These are phyloP conservation scores for Sphenodon punctatus DNA, from an alignment of 2,797 vertebrate species.

Conservation along the genomic window DNA sequence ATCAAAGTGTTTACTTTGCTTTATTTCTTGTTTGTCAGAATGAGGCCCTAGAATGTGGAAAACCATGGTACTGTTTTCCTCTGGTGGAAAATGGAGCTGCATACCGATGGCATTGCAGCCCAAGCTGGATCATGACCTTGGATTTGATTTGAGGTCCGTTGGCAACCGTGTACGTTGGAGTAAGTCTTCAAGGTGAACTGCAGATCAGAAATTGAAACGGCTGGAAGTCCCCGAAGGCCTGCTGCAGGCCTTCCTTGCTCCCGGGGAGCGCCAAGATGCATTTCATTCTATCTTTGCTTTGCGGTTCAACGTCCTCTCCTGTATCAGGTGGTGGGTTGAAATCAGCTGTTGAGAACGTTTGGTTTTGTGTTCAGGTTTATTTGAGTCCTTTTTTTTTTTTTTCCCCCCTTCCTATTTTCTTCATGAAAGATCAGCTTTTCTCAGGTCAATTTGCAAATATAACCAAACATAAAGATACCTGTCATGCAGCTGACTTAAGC, in stretches of 20 bases:
- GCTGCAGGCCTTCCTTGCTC: neutral
- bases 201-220: neutral
- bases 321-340: too few relatives aligned
- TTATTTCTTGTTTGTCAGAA: too few relatives aligned
- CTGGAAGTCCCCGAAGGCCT: neutral
- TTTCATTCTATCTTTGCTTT: neutral
- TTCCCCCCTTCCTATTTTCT: too few relatives aligned
- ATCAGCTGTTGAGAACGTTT: too few relatives aligned
- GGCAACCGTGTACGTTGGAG: neutral
- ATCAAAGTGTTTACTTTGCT: too few relatives aligned
- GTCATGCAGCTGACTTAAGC: too few relatives aligned
- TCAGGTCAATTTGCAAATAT: too few relatives aligned
- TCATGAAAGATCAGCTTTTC: too few relatives aligned
- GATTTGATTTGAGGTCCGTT: neutral
- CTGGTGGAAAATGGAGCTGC: neutral
- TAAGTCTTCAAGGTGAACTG: neutral
- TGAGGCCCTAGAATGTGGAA: too few relatives aligned
- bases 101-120: neutral
- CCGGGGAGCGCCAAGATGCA: neutral
- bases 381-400: too few relatives aligned
- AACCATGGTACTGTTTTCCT: accelerated
- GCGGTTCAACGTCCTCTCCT: neutral
- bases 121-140: neutral
- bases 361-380: too few relatives aligned
- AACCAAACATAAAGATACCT: too few relatives aligned